Evolutionary conservation across 2,797 vertebrate species (phyloP), one percentile per base, ranked within the genome.

Genomic region (Syncerus caffer): DNA sequence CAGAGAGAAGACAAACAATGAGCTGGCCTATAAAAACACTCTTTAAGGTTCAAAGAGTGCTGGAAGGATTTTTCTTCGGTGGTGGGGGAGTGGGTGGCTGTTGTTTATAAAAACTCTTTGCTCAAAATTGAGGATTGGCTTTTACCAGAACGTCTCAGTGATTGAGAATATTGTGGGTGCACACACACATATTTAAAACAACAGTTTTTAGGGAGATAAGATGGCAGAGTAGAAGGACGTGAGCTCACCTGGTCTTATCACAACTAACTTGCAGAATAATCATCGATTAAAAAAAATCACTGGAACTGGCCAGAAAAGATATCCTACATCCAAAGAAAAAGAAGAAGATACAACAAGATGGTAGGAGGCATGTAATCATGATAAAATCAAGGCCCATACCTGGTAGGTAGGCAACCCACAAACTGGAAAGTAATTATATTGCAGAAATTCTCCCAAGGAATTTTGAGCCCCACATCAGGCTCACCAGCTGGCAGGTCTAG

Each of bases 1-100:
- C 91, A 84, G 89, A 83, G 74, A 96, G 51, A 96, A 97, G 96
- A 79, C 92, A 97, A 97, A 97, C 97, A 97, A 97, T 45, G 86
- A 38, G 27, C 31, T 38, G 83, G 82, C 85, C 90, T 98, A 95
- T 50, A 29, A 92, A 97, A 97, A 97, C 83, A 97, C n/a, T 31
- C 45, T 74, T 93, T 84, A 85, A 89, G 71, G 82, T 97, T 97
- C 50, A 79, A 95, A 98, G 92, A 93, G 83, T 90, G 95, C 67
- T 29, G 19, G 76, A 95, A 71, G 89, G 60, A 64, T 74, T 84
- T 83, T 95, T 51, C 51, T 96, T 97, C 94, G 19, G 19, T 89
- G 29, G 14, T 14, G 4, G 19, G 29, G 8, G 62, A 34, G 12
- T 29, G 17, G 45, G n/a, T 85, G 34, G 64, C 82, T 83, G 31